Base-by-base conservation (phyloP, 1,140 invertebrate species). In the Drosophila bocqueti region DNA sequence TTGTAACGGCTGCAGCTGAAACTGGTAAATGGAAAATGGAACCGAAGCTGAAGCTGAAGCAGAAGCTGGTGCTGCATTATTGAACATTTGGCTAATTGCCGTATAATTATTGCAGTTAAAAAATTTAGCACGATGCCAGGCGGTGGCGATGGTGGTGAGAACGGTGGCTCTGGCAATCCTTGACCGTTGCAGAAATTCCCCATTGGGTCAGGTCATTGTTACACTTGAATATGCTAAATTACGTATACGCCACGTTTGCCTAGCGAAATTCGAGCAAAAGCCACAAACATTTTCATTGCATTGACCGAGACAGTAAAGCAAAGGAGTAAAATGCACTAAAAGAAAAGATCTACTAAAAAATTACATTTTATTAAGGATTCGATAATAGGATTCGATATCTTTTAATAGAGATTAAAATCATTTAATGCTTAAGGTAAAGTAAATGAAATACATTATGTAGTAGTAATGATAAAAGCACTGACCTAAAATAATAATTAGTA, bases 31-130 rank as follows among this genome's bases (percentile, higher is more conserved):
- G 47, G 43, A 63, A 65, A 42, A 50, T 63, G 67, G 43, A 68
- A 76, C 63, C 72, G 36, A 57, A 36, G 38, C 55, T 38, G 47
- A 54, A 40, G 61, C 61, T 45, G 62, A 40, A 45, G 52, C 52
- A 24, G 31, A 34, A 34, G 50, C 50, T 52, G 34, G 58, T 74
- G 86, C 85, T 89, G 85, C 85, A 89, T 86, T 89, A 89, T 89
- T 89, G 85, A 89, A 89, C 85, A 90, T 90, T 87, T 79, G 81
- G 74, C 85, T 89, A 89, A 89, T 89, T 89, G 85, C 82, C 85
- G 82, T 86, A 90, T 89, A 89, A 89, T 89, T 89, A 89, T 89
- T 89, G 85, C 85, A 91, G 85, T 79, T 90, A 91, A 91, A 89
- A 89, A 89, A 89, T 87, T 84, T 78, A 89, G 69, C 65, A 81